phyloP scores from a whole-genome alignment of 30 jellyfish, hydroid and myxozoan genomes.

The Aurelia sp. region DNA sequence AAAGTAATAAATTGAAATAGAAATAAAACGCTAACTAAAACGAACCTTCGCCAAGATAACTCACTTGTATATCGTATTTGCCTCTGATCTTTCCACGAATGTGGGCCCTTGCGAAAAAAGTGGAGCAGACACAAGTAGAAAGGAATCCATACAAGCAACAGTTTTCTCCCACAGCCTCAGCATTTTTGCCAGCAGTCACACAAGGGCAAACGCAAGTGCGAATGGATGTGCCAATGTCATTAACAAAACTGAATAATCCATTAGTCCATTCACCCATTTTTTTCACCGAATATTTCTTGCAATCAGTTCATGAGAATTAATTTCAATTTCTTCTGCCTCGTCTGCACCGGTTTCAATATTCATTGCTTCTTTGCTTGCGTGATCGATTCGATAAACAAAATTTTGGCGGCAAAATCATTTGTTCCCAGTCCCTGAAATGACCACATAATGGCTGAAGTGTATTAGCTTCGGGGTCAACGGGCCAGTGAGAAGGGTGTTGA shows the following conservation, averaged over 20 bases:
- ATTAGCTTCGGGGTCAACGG: no score
- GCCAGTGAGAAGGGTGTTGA: no score
- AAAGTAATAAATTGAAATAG: no score
- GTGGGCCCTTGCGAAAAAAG: conserved; percentile 45
- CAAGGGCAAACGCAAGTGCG: conserved; percentile 74
- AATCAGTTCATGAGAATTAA: no score
- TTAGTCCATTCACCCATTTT: not conserved
- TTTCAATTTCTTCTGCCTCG: no score
- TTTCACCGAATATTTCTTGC: not conserved
- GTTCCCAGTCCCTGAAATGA: no score
- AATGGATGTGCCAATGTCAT: conserved; percentile 56
- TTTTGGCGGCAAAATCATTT: no score
- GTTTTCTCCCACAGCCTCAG: conserved; percentile 75
- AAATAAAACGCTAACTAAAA: not conserved
- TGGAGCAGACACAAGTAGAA: conserved; percentile 49
- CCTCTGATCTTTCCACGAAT: conserved; percentile 72
- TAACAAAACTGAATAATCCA: conserved; percentile 47
- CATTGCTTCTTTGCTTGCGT: no score
- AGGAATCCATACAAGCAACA: conserved; percentile 63
- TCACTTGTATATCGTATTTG: conserved; percentile 69
- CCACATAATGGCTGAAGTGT: no score
- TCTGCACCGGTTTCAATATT: no score
- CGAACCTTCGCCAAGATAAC: not conserved
- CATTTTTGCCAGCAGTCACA: conserved; percentile 82
- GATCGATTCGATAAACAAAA: no score